phyloP scores from a whole-genome alignment of 2,797 vertebrate genomes.

The Rhinella marina region DNA sequence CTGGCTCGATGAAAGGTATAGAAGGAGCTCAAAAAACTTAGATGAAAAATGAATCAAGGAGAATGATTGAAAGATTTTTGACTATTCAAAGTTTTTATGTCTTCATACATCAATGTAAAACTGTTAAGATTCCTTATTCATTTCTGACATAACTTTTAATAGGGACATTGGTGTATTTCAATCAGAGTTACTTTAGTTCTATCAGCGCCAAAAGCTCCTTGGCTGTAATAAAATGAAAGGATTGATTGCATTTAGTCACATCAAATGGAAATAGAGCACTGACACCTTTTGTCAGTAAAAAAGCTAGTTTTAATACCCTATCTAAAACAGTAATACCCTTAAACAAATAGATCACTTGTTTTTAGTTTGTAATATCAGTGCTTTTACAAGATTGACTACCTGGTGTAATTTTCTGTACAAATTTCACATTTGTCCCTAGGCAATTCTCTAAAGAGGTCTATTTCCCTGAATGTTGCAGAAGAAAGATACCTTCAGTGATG shows the following conservation, averaged over 20 bases:
- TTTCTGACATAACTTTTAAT: constrained; percentile 71
- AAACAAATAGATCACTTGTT: constrained; percentile 76
- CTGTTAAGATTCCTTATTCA: constrained; percentile 66
- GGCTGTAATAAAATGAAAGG: constrained; percentile 63
- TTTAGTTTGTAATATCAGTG: constrained; percentile 76
- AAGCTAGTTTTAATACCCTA: constrained; percentile 74
- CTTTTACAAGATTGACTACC: constrained; percentile 75
- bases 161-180: constrained; percentile 59
- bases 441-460: constrained; percentile 71
- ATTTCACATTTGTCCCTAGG: constrained; percentile 73
- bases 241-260: constrained; percentile 65
- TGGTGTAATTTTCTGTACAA: constrained; percentile 74
- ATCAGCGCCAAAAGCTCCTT: constrained; percentile 66
- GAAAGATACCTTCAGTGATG: constrained; percentile 69
- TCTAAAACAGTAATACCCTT: constrained; percentile 75
- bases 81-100: constrained; percentile 69
- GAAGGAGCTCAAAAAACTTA: constrained; percentile 44
- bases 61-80: constrained; percentile 68
- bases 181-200: constrained; percentile 64
- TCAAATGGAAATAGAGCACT: constrained; percentile 67
- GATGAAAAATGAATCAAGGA: constrained; percentile 71
- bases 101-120: constrained; percentile 71
- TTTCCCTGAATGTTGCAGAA: constrained; percentile 68
- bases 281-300: constrained; percentile 71
- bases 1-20: constrained; percentile 39